Base-by-base conservation (phyloP, 92 coral and sea anemone species). In the Epizoanthus ramosus region DNA sequence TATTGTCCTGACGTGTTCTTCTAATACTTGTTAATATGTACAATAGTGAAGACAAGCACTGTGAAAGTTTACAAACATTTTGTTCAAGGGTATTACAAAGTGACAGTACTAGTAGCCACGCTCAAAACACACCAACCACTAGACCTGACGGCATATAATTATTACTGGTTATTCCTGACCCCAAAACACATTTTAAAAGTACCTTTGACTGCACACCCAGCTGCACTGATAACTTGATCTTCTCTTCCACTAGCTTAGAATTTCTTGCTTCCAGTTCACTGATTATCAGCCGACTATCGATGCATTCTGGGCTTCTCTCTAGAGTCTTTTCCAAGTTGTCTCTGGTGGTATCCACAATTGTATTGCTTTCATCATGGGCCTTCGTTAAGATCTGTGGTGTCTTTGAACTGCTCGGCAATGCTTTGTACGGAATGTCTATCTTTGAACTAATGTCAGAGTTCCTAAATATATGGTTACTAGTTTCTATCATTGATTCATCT, bases 121-220 rank as follows among this genome's bases (percentile, higher is more conserved):
- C 0, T 43, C 50, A 43, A 43, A 43, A 43, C 50, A 43, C 50
- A 43, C 50, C 10, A 43, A 43, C 50, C 12, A 7, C 50, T 43
- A 43, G 50, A 43, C 50, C 50, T 28, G 31, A 28, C 2, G 31
- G 31, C 31, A 28, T 28, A 28, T 28, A 28, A 0, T 0, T 28
- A 2, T 28, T 28, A 28, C 50, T 43, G 50, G 50, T 43, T 10
- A 43, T 3, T 28, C 50, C 7, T 43, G 50, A 10, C 14, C 14
- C 14, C 14, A 50, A 9, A 13, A 28, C 31, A 28, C 3, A 13
- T 50, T 10, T 50, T 76, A 28, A 28, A 28, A 28, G 31, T 28
- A 93, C 98, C 97, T 94, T 91, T 33, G 92, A 88, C 71, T 90
- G 98, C 18, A 93, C 89, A 25, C 94, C 98, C 45, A 95, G 72